Evolutionary conservation across 1,140 invertebrate genomes (phyloP), one percentile per base, ranked within the genome.

Genomic region (Oreohelix idahoensis): DNA sequence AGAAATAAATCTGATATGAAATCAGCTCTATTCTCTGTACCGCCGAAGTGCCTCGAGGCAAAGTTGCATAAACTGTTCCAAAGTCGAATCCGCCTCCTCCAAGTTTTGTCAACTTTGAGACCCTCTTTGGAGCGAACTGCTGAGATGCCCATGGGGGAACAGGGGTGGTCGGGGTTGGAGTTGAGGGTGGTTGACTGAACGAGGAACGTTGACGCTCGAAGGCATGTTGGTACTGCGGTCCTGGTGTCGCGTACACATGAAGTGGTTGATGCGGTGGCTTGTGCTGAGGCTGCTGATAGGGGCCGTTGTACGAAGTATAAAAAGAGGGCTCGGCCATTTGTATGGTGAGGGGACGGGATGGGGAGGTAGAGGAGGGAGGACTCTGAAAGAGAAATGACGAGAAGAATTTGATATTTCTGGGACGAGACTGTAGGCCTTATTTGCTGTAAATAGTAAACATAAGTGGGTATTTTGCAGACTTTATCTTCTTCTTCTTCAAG

Each of bases 81-180:
- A 83, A 83, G 53, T 71, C 51, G 10, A 51, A 26, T 26, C 78
- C 81, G 8, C 84, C 84, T 49, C 84, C 81, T 15, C 84, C 84
- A 32, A 85, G 81, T 39, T 79, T 71, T n/a, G 84, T 83, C 84
- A 85, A 38, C 78, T 77, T 83, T 45, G 81, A 70, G 53, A 83
- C 84, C 58, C 66, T 82, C 80, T 85, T 85, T 53, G 84, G 84
- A 8, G 69, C 76, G 36, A 75, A 58, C 45, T 83, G 74, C 66
- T 83, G 81, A 39, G 70, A 15, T 23, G 84, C 77, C 84, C 81
- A 83, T 35, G 84, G 77, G 38, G 81, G 84, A 26, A 81, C 73
- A 36, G 80, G 80, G 42, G 78, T 76, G 49, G 81, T 74, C 23
- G 78, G 78, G 70, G 58, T 77, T 17, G 80, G 70, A 36, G 80